These are phyloP conservation scores for Anagyrus pseudococci DNA, from an alignment of 2,888 invertebrate species.

Conservation along the genomic window DNA sequence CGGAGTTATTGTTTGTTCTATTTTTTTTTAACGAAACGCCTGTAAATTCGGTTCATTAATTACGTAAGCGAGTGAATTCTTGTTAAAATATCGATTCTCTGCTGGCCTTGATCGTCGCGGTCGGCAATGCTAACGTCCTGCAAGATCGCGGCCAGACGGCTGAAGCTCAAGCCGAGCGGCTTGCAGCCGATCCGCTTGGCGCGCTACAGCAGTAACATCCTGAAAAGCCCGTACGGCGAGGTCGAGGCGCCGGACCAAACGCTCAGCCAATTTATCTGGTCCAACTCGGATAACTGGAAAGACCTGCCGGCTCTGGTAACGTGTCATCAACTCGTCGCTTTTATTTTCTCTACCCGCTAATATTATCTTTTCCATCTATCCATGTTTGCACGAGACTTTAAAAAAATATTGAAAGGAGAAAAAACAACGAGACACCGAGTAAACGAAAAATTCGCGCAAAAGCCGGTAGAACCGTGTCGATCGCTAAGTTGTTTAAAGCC, in stretches of 20 bases:
- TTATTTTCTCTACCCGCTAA: background rate
- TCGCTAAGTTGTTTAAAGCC: too few relatives aligned
- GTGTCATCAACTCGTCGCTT: background rate
- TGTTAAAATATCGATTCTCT: too few relatives aligned
- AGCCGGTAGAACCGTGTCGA: too few relatives aligned
- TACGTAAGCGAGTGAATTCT: too few relatives aligned
- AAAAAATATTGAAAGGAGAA: background rate
- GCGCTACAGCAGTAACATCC: conserved; percentile 48
- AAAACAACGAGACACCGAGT: background rate
- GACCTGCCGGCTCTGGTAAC: conserved; percentile 72
- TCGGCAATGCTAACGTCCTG: conserved; percentile 28
- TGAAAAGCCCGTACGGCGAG: conserved; percentile 66
- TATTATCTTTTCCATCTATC: too few relatives aligned
- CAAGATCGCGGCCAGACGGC: conserved; percentile 12
- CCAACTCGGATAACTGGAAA: conserved; percentile 66
- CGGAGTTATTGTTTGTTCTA: too few relatives aligned
- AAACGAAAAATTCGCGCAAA: background rate
- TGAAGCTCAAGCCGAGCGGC: conserved; percentile 16
- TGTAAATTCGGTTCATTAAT: too few relatives aligned
- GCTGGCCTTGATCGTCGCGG: too few relatives aligned
- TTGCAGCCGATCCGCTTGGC: conserved; percentile 3
- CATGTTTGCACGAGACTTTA: background rate
- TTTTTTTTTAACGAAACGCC: too few relatives aligned
- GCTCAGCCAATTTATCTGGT: conserved; percentile 69
- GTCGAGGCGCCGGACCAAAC: conserved; percentile 66